phyloP scores from a whole-genome alignment of 1,140 invertebrate genomes.

The Penaeus chinensis region DNA sequence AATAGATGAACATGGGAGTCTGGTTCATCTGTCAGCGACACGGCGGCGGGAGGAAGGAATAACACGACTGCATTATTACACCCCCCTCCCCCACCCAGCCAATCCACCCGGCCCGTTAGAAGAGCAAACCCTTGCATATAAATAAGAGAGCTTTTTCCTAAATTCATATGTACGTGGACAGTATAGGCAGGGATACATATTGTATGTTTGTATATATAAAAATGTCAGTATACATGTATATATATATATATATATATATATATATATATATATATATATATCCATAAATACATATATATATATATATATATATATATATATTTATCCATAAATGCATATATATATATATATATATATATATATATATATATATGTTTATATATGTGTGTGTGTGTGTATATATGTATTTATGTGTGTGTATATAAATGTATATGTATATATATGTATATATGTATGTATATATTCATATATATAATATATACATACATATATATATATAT shows the following conservation, averaged over 20 bases:
- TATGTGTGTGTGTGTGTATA: neutral
- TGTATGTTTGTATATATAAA: neutral
- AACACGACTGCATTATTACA: no score
- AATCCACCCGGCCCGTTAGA: no score
- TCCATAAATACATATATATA: constrained; percentile 6
- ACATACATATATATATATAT: no score
- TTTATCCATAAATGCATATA: neutral
- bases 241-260: constrained; percentile 14
- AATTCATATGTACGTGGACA: neutral
- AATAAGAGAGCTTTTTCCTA: neutral
- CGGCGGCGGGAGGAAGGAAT: no score
- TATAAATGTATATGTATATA: no score
- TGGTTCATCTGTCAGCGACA: no score
- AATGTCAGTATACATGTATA: neutral
- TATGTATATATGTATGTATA: neutral
- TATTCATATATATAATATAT: no score
- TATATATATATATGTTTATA: neutral
- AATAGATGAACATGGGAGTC: no score
- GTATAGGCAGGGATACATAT: neutral
- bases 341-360: neutral
- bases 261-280: neutral
- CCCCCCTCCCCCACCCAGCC: no score
- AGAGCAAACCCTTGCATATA: no score
- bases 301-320: constrained; percentile 20
- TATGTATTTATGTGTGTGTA: neutral